These are phyloP conservation scores for Erythrocercus mccallii DNA, from an alignment of 2,113 vertebrate species.

Conservation along the genomic window DNA sequence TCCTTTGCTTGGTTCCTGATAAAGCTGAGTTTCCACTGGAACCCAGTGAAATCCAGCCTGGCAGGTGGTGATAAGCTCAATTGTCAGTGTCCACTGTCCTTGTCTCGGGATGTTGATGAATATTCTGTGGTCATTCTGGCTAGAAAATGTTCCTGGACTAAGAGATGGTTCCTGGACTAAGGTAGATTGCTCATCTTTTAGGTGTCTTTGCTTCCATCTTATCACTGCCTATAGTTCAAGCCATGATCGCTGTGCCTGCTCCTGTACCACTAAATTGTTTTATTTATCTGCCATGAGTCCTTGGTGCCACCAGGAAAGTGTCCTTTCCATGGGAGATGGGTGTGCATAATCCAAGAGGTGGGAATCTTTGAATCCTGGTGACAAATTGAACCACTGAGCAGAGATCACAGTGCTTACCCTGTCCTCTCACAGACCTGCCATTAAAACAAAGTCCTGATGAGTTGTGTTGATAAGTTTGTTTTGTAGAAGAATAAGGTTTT, in stretches of 20 bases:
- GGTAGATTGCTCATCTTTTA: neutral
- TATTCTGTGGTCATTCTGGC: neutral
- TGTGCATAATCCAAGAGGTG: neutral
- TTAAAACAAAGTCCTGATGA: neutral
- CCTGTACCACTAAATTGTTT: neutral
- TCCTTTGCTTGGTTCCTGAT: neutral
- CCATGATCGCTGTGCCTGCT: neutral
- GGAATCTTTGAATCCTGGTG: neutral
- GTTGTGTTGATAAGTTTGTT: neutral
- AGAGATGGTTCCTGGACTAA: neutral
- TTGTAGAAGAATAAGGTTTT: neutral
- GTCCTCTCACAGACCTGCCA: neutral
- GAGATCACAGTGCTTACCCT: neutral
- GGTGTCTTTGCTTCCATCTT: neutral
- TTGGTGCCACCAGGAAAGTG: neutral
- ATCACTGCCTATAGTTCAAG: neutral
- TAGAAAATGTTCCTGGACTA: neutral
- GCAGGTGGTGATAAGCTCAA: neutral
- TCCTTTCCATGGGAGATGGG: neutral
- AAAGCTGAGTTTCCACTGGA: neutral
- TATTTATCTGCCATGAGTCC: neutral
- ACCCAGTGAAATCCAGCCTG: neutral
- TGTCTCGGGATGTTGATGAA: fast-evolving
- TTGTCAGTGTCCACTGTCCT: fast-evolving
- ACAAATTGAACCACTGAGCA: neutral